Evolutionary conservation across 2,113 vertebrate genomes (phyloP), one percentile per base, ranked within the genome.

Genomic region (Bostrychus sinensis): DNA sequence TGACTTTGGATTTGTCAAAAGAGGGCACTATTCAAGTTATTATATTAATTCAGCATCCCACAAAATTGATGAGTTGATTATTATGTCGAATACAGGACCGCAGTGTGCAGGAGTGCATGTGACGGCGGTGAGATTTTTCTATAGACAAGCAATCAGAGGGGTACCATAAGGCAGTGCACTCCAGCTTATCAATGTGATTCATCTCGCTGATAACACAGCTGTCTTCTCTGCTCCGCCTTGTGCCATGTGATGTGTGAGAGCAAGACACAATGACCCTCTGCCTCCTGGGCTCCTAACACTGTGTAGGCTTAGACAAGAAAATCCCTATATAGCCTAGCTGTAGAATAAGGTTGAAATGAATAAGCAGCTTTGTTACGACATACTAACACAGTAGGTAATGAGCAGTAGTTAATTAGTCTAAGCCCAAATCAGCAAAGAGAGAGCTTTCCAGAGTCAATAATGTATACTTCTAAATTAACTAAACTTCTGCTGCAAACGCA

Each of bases 121-220:
- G 59, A 39, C 13, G 66, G 71, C 58, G 62, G 55, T 4, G 16
- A 20, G 50, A 34, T 61, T 67, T 41, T 41, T 38, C 36, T 8
- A 12, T 8, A 66, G 62, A 69, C 45, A 50, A 58, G 54, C 80
- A 55, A 63, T 66, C 53, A 62, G 54, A 59, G 22, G 62, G 8
- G 64, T 68, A 78, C 74, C 54, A 58, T 3, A 54, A 76, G 71
- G 67, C 77, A 56, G 39, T 51, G 73, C 75, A 37, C 72, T 81
- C n/a, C 68, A 56, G 63, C 59, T 80, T 82, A 88, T 88, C 82
- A 81, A 22, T 42, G 50, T 19, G 76, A 82, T 85, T 57, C 71
- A 78, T 83, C 82, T 70, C 28, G 17, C 9, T 78, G 82, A 83
- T 83, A 80, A 56, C 57, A 32, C 9, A 28, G 3, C 34, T 62